phyloP scores from a whole-genome alignment of 2,113 vertebrate genomes.

The Syngnathoides biaculeatus region DNA sequence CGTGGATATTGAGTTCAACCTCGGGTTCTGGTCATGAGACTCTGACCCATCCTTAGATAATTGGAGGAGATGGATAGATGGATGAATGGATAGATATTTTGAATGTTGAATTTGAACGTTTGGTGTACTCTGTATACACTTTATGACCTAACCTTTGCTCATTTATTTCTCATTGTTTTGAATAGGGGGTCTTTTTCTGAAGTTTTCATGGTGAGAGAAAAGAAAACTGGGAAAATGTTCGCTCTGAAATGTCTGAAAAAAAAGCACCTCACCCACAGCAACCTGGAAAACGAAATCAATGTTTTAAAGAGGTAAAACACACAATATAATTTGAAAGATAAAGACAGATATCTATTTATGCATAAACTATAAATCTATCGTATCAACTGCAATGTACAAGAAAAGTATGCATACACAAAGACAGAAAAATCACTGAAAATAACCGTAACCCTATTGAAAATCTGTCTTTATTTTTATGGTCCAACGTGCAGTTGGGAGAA shows the following conservation, averaged over 20 bases:
- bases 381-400: no score
- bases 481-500: no score
- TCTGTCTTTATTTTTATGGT: no score
- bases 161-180: constrained; percentile 17
- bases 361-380: not conserved
- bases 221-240: constrained; percentile 80
- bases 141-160: not conserved
- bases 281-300: constrained; percentile 90
- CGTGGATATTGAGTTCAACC: no score
- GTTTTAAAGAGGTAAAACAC: constrained; percentile 82
- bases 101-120: no score
- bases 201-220: constrained; percentile 89
- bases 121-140: not conserved
- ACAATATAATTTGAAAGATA: not conserved
- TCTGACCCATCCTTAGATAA: no score
- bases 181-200: constrained; percentile 90
- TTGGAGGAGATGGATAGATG: no score
- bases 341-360: not conserved
- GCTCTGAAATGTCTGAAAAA: constrained; percentile 96
- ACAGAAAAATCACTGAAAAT: not conserved
- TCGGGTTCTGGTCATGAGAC: no score
- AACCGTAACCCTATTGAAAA: no score
- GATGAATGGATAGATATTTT: no score
- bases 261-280: constrained; percentile 80
- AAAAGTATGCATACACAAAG: not conserved